Evolutionary conservation across 2,797 vertebrate species (phyloP), one percentile per base, ranked within the genome.

Genomic region (Acropternis orthonyx): DNA sequence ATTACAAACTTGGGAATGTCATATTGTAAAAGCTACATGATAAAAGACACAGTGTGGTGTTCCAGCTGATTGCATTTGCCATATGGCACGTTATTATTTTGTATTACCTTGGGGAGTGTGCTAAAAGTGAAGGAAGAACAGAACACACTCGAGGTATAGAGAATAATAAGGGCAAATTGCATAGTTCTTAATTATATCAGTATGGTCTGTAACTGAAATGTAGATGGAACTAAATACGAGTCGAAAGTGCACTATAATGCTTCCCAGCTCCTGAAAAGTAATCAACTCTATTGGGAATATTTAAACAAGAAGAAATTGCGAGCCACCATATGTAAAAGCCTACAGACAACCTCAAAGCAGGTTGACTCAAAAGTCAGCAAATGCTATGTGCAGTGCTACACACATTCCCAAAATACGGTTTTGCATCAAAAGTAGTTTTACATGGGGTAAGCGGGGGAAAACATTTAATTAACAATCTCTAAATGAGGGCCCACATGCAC

Each of bases 121-220:
- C 28, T 52, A 59, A 92, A 89, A 94, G 81, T 73, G 36, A 91
- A 95, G 92, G 79, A 58, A 95, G 76, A 97, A 92, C 39, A 71
- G 85, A 94, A 84, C 54, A 74, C 52, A 93, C 59, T 85, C 37
- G 79, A 94, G 89, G 67, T 89, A 30, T 92, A 84, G 34, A 82
- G 88, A 97, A 96, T 93, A 95, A 92, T 78, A 56, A 93, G 80
- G 72, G 85, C 52, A 93, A 77, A 85, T 85, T 93, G 75, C 79
- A 43, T 91, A 83, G 66, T 85, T 96, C 89, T 96, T 97, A 85
- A 92, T 97, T 96, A 65, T 85, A 81, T 83, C 88, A 96, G 67
- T 92, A 84, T 88, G 78, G 61, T 89, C 72, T 92, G 26, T 84
- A 86, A 96, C 43, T 94, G 56, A 85, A 82, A 51, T 6, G 8